Percentiles rank a stretch among this genome's conserved stretches.
Evolutionary conservation across 2,888 invertebrate genomes (phyloP).

Genomic region (Zaprionus bogoriensis): DNA sequence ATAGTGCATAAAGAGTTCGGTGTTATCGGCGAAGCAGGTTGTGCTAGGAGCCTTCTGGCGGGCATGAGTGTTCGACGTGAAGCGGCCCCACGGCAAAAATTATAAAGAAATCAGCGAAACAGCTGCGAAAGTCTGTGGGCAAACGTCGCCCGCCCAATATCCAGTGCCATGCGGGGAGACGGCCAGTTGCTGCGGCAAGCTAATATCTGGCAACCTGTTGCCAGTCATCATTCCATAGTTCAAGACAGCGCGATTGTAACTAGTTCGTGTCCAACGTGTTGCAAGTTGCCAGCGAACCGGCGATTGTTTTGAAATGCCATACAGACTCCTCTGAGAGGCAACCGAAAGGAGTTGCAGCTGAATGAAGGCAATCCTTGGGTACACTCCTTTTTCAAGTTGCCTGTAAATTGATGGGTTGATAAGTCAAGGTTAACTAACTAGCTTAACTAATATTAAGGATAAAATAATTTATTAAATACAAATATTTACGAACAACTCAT

Average conservation of each 20-base stretch:
- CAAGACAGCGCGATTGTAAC: constrained; percentile 23
- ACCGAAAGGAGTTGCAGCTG: neutral
- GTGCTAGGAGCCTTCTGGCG: neutral
- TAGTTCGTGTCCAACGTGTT: constrained; percentile 29
- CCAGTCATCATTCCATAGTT: constrained; percentile 47
- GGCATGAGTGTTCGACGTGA: constrained; percentile 2
- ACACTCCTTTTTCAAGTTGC: no score
- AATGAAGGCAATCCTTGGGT: no score
- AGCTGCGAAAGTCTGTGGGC: constrained; percentile 22
- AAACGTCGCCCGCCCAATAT: neutral
- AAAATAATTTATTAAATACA: no score
- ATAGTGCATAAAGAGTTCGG: neutral
- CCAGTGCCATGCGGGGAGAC: no score
- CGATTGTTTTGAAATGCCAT: constrained; percentile 1
- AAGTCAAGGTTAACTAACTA: no score
- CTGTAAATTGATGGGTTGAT: no score
- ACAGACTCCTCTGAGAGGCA: neutral
- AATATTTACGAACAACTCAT: no score
- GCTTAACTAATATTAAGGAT: no score
- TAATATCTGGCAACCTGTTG: constrained; percentile 38
- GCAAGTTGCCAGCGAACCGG: constrained; percentile 5
- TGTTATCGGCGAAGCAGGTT: neutral
- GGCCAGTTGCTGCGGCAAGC: neutral
- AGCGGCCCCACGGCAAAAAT: neutral
- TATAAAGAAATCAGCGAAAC: constrained; percentile 22